Evolutionary conservation across 1,140 invertebrate genomes (phyloP), one percentile per base, ranked within the genome.

Genomic region (Hetaerina americana): DNA sequence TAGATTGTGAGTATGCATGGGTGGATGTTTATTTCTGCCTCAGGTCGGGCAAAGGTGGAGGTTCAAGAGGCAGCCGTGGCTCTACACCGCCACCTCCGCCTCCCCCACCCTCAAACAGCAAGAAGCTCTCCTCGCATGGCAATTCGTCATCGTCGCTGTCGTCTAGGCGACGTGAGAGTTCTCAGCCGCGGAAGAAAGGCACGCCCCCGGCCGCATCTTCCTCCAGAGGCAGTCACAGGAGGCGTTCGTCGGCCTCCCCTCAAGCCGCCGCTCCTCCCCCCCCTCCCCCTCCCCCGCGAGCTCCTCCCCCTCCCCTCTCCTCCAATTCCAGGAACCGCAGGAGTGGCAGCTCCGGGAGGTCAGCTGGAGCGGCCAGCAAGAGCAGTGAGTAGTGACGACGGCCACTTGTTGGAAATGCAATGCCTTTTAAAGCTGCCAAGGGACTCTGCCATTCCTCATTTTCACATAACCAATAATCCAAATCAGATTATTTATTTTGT

Each of bases 221-320:
- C 8, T 66, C 27, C 26, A 28, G 40, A 2, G 31, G 49, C 31
- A 28, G 57, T 25, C 70, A 71, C 31, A 57, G 72, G 0, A 29
- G 72, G 22, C 27, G 72, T 6, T 72, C 72, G 1, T 26, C 68
- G 15, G 28, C 72, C 0, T 69, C 72, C 5, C 29, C 67, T 0
- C 67, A 25, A 25, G 26, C 68, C 22, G 15, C 28, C 10, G 18
- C 68, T 10, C 68, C 68, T 69, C 26, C 26, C 0, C 28, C 28
- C 27, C 26, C 25, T 1, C 28, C 68, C 18, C 68, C 26, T 2
- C n/a, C 26, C 27, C 26, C 68, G 27, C 68, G 26, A 8, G 26
- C 26, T 27, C 25, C 26, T 5, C 68, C 26, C 18, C 25, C 26
- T 12, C 28, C 68, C 3, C 68, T 27, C 6, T 69, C 68, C 1